Evolutionary conservation across 2,113 vertebrate species (phyloP).

Genomic region (Poeciliopsis prolifica): DNA sequence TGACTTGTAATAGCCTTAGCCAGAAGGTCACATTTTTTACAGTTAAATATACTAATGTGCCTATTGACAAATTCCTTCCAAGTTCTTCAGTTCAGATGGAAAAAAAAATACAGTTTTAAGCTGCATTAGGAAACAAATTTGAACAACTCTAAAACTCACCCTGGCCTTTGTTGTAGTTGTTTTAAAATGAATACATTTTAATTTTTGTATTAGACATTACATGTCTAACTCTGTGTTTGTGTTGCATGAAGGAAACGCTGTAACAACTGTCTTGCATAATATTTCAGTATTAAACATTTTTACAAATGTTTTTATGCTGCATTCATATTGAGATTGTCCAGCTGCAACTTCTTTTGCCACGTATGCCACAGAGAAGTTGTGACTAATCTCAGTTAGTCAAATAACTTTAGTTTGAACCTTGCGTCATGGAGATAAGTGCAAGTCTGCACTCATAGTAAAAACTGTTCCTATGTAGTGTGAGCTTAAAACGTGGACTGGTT

Average conservation of each 20-base stretch:
- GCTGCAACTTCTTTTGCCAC: background rate
- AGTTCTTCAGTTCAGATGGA: background rate
- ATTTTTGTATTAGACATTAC: no score
- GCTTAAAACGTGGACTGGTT: background rate
- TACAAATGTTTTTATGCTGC: background rate
- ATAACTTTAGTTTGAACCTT: background rate
- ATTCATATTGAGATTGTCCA: background rate
- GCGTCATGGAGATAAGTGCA: background rate
- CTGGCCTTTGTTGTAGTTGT: background rate
- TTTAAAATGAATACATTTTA: background rate
- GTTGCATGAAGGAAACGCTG: background rate
- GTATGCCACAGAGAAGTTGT: background rate
- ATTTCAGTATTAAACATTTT: background rate
- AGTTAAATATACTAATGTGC: background rate
- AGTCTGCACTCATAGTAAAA: background rate
- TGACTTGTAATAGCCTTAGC: background rate
- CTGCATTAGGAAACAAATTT: background rate
- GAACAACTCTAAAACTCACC: background rate
- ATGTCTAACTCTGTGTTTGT: background rate
- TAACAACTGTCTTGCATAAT: background rate
- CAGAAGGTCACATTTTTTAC: background rate
- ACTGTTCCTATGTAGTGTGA: background rate
- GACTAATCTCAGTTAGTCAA: background rate
- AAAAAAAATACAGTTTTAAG: background rate
- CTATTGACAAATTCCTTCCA: background rate